These are phyloP conservation scores for Clarias laeviceps DNA, from an alignment of 2,797 vertebrate species.

Conservation along the genomic window DNA sequence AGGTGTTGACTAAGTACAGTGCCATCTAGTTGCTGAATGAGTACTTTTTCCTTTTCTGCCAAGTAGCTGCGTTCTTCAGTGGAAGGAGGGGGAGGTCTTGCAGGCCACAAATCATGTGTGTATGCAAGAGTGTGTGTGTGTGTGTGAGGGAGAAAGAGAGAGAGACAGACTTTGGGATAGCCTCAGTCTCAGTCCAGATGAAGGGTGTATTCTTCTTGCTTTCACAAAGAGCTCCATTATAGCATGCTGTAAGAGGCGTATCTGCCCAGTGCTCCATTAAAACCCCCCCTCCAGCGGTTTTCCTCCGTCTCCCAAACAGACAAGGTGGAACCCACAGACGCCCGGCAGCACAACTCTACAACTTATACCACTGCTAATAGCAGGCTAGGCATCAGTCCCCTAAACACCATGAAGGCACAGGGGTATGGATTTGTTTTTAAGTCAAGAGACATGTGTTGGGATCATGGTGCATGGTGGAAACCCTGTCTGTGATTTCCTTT, in stretches of 20 bases:
- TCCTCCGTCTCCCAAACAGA: slow-evolving; percentile 48
- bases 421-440: neutral
- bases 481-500: neutral
- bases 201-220: slow-evolving; percentile 61
- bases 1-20: slow-evolving; percentile 29
- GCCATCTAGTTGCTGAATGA: slow-evolving; percentile 44
- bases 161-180: slow-evolving; percentile 50
- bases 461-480: neutral
- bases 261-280: slow-evolving; percentile 51
- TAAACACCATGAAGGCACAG: neutral
- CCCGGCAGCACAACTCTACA: slow-evolving; percentile 3
- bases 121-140: slow-evolving; percentile 48
- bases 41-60: slow-evolving; percentile 21
- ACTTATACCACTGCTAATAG: slow-evolving; percentile 2
- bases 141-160: slow-evolving; percentile 35
- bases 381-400: neutral
- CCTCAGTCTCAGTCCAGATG: slow-evolving; percentile 56
- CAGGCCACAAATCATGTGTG: slow-evolving; percentile 57
- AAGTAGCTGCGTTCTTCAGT: slow-evolving; percentile 32
- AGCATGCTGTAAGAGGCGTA: slow-evolving; percentile 52
- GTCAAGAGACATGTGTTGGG: neutral
- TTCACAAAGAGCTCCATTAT: slow-evolving; percentile 63
- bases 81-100: slow-evolving; percentile 39
- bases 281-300: slow-evolving; percentile 54
- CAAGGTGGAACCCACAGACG: slow-evolving; percentile 42